A percentile compares a stretch with the other conserved stretches of the same genome.
These are phyloP conservation scores for Dermolepida albohirtum DNA, from an alignment of 2,888 invertebrate genomes.

Conservation along the genomic window DNA sequence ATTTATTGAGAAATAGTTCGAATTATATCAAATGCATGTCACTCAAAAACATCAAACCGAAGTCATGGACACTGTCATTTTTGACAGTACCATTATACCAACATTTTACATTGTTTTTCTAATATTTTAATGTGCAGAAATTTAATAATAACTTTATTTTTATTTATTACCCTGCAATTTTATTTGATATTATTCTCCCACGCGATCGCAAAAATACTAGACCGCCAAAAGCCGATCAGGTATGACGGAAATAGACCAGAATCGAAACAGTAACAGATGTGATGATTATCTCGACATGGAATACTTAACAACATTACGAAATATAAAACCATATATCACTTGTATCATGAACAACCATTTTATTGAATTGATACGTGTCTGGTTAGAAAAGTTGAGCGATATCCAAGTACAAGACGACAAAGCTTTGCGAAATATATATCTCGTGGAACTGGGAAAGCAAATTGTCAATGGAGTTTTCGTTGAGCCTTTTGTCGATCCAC, in stretches of 20 bases:
- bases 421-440: conserved; percentile 48
- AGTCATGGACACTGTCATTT: not conserved
- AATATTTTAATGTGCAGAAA: conserved; percentile 33
- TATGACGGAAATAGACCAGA: conserved; percentile 34
- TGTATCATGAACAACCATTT: conserved; percentile 51
- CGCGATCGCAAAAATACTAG: conserved; percentile 27
- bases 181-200: conserved; percentile 25
- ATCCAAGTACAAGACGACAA: conserved; percentile 46
- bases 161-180: conserved; percentile 22
- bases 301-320: conserved; percentile 49
- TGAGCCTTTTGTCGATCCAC: conserved; percentile 50
- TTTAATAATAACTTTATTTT: conserved; percentile 25
- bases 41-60: no score
- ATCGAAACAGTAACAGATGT: conserved; percentile 12
- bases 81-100: conserved; percentile 8
- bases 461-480: conserved; percentile 51
- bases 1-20: no score
- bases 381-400: conserved; percentile 52
- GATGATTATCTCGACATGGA: conserved; percentile 50
- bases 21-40: no score
- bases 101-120: not conserved
- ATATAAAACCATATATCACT: conserved; percentile 53
- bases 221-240: conserved; percentile 4
- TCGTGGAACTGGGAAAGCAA: conserved; percentile 50
- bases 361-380: conserved; percentile 50